Evolutionary conservation across 2,888 invertebrate genomes (phyloP), one percentile per base, ranked within the genome.

Genomic region (Drosophila siamana): DNA sequence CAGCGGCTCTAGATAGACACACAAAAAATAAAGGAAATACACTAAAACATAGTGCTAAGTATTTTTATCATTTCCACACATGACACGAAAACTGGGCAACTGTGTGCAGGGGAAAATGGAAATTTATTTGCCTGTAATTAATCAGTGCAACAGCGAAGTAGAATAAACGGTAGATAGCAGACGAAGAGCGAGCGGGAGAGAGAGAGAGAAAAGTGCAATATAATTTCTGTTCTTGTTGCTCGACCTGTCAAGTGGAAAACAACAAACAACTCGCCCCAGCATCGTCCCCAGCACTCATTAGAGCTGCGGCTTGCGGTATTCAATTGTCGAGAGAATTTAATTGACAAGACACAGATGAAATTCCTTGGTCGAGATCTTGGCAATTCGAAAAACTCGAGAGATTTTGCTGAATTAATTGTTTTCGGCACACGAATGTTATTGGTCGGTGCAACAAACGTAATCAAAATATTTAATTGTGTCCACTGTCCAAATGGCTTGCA

Each of bases 281-380:
- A 57, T 43, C 43, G 44, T 43, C 46, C 56, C 60, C 5, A 22
- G 30, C 48, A 59, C 55, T 72, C 61, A 65, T 68, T 60, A 74
- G 61, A 50, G 13, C 55, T 68, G 73, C 62, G 80, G 80, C 55
- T 40, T 72, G 78, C 74, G 80, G 86, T 89, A 74, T 88, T 86
- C 80, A 88, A 84, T 89, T 90, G 88, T 88, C 80, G 81, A 89
- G 81, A 89, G 80, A 87, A 85, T 89, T 90, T 90, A 90, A 90
- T 91, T 91, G 90, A 90, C 87, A 91, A 87, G 81, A 60, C 24
- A 50, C 50, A 59, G 30, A 33, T n/a, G n/a, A 28, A 26, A 60
- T 56, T 56, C 38, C 40, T 47, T 47, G 11, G 30, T 2, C 19
- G 26, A 48, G 46, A 28, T 41, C 44, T 38, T n/a, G 15, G 5